These are phyloP conservation scores for Adelges cooleyi DNA, from an alignment of 1,140 invertebrate species.

Conservation along the genomic window DNA sequence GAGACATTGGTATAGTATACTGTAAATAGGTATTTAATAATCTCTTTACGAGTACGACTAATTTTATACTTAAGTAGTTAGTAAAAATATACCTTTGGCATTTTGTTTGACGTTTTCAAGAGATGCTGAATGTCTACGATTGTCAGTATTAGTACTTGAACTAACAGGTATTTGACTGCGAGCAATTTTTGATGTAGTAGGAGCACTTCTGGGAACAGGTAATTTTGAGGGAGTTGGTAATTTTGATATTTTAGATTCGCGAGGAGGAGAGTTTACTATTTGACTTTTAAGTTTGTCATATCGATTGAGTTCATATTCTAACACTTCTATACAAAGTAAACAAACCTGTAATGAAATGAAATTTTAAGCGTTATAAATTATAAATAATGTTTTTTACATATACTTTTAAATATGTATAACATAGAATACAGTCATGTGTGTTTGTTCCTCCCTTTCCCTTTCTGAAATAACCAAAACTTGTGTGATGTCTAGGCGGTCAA, in stretches of 20 bases:
- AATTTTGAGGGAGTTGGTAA: conserved; percentile 30
- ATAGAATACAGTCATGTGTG: too few relatives aligned
- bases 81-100: background rate
- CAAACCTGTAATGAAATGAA: conserved; percentile 55
- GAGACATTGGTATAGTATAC: too few relatives aligned
- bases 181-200: conserved; percentile 23
- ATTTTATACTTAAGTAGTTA: too few relatives aligned
- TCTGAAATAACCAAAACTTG: too few relatives aligned
- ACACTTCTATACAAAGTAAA: conserved; percentile 88
- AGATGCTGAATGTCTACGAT: conserved; percentile 24
- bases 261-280: conserved; percentile 49
- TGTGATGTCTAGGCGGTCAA: too few relatives aligned
- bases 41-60: too few relatives aligned
- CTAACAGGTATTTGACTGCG: conserved; percentile 30
- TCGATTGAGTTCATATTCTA: conserved; percentile 84
- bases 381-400: too few relatives aligned
- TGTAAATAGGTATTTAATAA: too few relatives aligned
- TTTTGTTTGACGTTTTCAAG: conserved; percentile 19
- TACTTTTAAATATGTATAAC: too few relatives aligned
- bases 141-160: conserved; percentile 18
- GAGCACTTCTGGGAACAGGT: conserved; percentile 33
- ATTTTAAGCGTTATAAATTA: background rate
- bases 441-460: too few relatives aligned
- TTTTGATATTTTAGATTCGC: conserved; percentile 32
- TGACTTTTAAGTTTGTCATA: conserved; percentile 91